These are phyloP conservation scores for Pristionchus pacificus DNA, from an alignment of 1,140 invertebrate species.

Conservation along the genomic window DNA sequence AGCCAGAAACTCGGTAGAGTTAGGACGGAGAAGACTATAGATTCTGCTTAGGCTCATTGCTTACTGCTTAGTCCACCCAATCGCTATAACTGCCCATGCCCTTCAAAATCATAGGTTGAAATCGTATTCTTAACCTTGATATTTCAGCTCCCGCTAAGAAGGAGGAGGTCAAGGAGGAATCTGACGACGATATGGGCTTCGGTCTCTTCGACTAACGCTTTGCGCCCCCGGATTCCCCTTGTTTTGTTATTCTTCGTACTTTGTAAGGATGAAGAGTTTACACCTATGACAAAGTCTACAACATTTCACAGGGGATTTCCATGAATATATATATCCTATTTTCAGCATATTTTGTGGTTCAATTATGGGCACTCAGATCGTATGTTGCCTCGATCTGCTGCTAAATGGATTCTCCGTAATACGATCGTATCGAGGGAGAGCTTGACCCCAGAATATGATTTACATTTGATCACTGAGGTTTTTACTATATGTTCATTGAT, in stretches of 20 bases:
- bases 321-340: slow-evolving; percentile 8
- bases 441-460: slow-evolving; percentile 22
- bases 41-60: no score
- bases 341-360: neutral
- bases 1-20: no score
- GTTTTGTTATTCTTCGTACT: slow-evolving; percentile 18
- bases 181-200: slow-evolving; percentile 91
- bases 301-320: neutral
- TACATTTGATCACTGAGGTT: slow-evolving; percentile 25
- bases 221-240: no score
- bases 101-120: no score
- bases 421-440: slow-evolving; percentile 20
- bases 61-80: no score
- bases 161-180: slow-evolving; percentile 68
- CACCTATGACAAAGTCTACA: neutral
- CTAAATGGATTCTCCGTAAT: slow-evolving; percentile 29
- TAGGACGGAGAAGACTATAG: no score
- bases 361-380: slow-evolving; percentile 7
- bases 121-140: no score
- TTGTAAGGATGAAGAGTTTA: neutral
- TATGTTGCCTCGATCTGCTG: neutral
- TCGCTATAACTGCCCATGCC: no score
- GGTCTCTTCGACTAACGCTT: slow-evolving; percentile 81
- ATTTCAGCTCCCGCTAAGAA: slow-evolving; percentile 67
- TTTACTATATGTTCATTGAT: no score